Conservation (phyloP, 2,113 vertebrate genomes). For the Salvelinus alpinus region DNA sequence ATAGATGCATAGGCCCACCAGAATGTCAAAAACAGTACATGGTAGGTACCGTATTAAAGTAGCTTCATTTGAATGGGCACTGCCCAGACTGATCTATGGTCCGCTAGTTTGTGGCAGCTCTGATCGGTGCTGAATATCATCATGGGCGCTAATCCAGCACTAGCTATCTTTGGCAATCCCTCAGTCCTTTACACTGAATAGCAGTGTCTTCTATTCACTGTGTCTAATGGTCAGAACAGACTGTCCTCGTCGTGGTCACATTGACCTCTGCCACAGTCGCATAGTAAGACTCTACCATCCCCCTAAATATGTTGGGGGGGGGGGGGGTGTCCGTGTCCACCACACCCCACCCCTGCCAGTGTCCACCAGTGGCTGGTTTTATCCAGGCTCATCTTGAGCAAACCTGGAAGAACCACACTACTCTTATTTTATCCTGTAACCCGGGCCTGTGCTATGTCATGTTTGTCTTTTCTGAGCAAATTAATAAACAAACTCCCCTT, state of each 20-base stretch:
- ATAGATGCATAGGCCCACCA: neutral
- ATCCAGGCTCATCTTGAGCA: neutral
- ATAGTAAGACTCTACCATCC: slow-evolving; percentile 25
- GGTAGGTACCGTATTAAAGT: neutral
- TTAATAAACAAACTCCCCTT: too few relatives aligned
- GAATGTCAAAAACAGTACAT: neutral
- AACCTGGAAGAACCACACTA: neutral
- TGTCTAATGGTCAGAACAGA: neutral
- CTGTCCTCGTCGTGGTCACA: neutral
- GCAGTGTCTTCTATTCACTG: neutral
- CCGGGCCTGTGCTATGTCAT: too few relatives aligned
- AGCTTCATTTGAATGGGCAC: neutral
- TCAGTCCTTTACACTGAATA: neutral
- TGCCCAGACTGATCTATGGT: neutral
- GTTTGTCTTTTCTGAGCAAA: too few relatives aligned
- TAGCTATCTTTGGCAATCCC: neutral
- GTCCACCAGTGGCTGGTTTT: too few relatives aligned
- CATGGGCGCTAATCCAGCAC: neutral
- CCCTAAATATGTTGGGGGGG: slow-evolving; percentile 15
- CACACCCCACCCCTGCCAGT: neutral
- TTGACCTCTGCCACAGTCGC: neutral
- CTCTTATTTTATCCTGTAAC: slow-evolving; percentile 1
- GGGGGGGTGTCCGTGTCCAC: neutral
- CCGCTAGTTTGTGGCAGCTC: neutral
- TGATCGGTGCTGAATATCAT: neutral